phyloP scores from a whole-genome alignment of 92 coral and sea anemone species.

The Porites lobata region DNA sequence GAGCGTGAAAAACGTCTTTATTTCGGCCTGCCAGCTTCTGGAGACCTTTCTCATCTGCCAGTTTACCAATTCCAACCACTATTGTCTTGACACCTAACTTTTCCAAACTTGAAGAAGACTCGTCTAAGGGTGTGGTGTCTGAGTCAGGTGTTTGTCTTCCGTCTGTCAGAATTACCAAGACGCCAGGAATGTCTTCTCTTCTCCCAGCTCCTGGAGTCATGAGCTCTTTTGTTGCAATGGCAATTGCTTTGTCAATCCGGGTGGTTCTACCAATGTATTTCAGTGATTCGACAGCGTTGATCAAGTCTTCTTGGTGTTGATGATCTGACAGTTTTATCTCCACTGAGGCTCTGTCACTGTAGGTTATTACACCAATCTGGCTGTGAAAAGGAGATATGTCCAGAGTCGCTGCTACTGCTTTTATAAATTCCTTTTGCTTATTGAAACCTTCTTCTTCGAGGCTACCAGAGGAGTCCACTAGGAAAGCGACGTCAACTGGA shows the following conservation, averaged over 20 bases:
- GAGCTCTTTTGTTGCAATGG: slow-evolving; percentile 59
- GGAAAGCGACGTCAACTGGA: slow-evolving; percentile 71
- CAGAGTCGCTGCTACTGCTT: slow-evolving; percentile 59
- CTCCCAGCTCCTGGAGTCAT: slow-evolving; percentile 65
- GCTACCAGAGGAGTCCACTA: slow-evolving; percentile 81
- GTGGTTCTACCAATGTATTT: slow-evolving; percentile 62
- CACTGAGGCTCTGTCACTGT: slow-evolving; percentile 78
- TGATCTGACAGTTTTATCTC: slow-evolving; percentile 68
- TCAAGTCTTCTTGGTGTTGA: slow-evolving; percentile 33
- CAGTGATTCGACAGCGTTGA: slow-evolving; percentile 52
- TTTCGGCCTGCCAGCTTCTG: slow-evolving; percentile 23
- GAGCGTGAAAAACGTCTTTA: slow-evolving; percentile 39
- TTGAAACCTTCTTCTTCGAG: slow-evolving; percentile 44
- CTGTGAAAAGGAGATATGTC: slow-evolving; percentile 61
- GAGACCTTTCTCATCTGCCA: slow-evolving; percentile 47
- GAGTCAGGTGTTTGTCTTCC: slow-evolving; percentile 56
- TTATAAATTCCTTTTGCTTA: slow-evolving; percentile 67
- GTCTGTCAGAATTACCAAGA: slow-evolving; percentile 61
- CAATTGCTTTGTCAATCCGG: slow-evolving; percentile 70
- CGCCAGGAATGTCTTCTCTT: slow-evolving; percentile 51
- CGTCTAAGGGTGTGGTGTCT: slow-evolving; percentile 49
- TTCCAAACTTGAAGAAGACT: slow-evolving; percentile 24
- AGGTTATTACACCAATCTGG: slow-evolving; percentile 71
- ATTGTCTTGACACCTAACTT: slow-evolving; percentile 55
- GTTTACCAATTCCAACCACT: slow-evolving; percentile 66